A percentile compares a stretch with the other conserved stretches of the same genome.
Evolutionary conservation across 1,140 invertebrate species (phyloP).

Genomic region (Arion vulgaris): DNA sequence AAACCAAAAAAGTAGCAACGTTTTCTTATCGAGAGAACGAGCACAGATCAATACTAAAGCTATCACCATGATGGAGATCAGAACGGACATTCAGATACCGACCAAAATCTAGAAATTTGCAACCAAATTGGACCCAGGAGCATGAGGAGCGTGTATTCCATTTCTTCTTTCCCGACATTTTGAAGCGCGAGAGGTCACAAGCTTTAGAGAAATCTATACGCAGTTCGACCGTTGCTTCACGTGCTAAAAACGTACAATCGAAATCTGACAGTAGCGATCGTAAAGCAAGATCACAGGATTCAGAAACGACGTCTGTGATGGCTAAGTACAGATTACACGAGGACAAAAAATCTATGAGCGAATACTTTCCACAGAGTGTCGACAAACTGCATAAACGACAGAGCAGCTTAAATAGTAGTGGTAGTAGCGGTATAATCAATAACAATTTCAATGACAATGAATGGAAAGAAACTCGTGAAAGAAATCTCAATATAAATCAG

Average conservation of each 20-base stretch:
- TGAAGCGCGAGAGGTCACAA: not conserved
- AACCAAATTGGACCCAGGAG: constrained; percentile 22
- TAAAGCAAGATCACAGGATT: constrained; percentile 30
- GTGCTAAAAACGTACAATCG: constrained; percentile 9
- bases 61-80: constrained; percentile 19
- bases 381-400: not conserved
- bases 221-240: constrained; percentile 5
- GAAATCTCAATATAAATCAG: not conserved
- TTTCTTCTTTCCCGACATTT: not conserved
- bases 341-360: not conserved
- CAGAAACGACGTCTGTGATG: not conserved
- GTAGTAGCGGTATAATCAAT: constrained; percentile 18
- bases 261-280: constrained; percentile 1
- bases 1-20: not conserved
- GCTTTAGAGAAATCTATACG: not conserved
- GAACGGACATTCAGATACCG: not conserved
- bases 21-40: not conserved
- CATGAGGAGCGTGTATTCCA: not conserved
- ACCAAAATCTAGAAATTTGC: constrained; percentile 15
- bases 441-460: constrained; percentile 14
- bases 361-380: not conserved
- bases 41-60: constrained; percentile 16
- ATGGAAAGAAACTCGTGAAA: not conserved
- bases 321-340: not conserved
- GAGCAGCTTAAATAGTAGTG: not conserved